Evolutionary conservation across 2,797 vertebrate species (phyloP).

Genomic region (Eospalax fontanierii): DNA sequence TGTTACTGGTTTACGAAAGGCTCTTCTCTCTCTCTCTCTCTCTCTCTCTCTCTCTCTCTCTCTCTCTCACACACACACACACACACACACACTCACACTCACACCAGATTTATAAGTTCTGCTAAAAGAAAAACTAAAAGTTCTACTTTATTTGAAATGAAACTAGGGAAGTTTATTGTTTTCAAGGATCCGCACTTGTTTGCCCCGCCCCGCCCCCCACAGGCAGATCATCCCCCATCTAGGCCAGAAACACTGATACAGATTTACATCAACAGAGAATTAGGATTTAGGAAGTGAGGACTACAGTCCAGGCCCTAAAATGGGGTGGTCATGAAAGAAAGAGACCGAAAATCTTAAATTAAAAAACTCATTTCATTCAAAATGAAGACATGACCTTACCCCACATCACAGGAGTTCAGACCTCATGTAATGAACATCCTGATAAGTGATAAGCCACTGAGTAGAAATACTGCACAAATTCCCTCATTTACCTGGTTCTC

Average conservation of each 20-base stretch:
- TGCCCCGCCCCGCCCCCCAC: not conserved
- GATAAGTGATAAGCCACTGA: slow-evolving; percentile 61
- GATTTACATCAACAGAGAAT: slow-evolving; percentile 51
- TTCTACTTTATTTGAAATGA: slow-evolving; percentile 46
- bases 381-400: slow-evolving; percentile 48
- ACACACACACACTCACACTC: not conserved
- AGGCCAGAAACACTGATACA: slow-evolving; percentile 45
- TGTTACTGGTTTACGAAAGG: slow-evolving; percentile 75
- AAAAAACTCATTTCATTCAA: not conserved
- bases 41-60: too few relatives aligned
- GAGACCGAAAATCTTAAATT: slow-evolving; percentile 39
- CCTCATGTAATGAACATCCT: slow-evolving; percentile 65
- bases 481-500: not conserved
- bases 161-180: slow-evolving; percentile 63
- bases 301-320: not conserved
- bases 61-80: not conserved
- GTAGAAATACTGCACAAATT: slow-evolving; percentile 52
- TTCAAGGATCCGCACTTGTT: not conserved
- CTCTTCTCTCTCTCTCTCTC: too few relatives aligned
- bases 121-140: slow-evolving; percentile 58
- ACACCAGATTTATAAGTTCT: slow-evolving; percentile 32
- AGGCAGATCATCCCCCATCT: not conserved
- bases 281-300: not conserved
- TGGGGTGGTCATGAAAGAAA: slow-evolving; percentile 44
- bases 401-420: slow-evolving; percentile 4